Evolutionary conservation across 2,113 vertebrate genomes (phyloP), one percentile per base, ranked within the genome.

Genomic region (Phyllopteryx taeniolatus): DNA sequence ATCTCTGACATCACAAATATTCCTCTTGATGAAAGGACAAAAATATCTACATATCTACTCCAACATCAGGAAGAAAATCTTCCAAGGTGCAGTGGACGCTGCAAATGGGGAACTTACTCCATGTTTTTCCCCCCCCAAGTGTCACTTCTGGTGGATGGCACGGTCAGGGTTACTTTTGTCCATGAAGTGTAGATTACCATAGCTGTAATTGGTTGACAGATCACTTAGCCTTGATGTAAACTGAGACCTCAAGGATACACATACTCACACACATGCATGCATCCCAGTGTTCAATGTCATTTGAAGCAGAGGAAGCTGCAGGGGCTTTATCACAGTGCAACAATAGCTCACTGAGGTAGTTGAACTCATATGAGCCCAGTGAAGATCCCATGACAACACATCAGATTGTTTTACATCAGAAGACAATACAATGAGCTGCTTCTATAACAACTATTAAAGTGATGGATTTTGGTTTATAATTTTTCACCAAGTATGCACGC

Each of bases 351-450:
- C 59, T 61, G 74, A 66, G 22, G 44, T 82, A 72, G 76, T 85
- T 78, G 80, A 84, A 72, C 76, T 65, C 64, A 64, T 68, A 46
- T 62, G 61, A 49, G 39, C 2, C 44, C 44, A 33, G 68, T 54
- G 49, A 60, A 51, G 13, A 74, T 75, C 75, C 49, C 76, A 86
- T 79, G 81, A 84, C 80, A 77, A 72, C 73, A 71, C 33, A 53
- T 31, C 53, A 53, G 70, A 31, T 62, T 33, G 54, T 54, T 78
- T 85, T 75, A 71, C 76, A 79, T 59, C 57, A 62, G 61, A 27
- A 11, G 27, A 6, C 19, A 13, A 39, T 31, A 11, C 56, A 27
- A 20, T 35, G 20, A 47, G 13, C 5, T 74, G 8, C 20, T 17
- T 31, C 27, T 14, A 60, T 33, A 15, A 33, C 31, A 8, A 5